Evolutionary conservation across 2,797 vertebrate species (phyloP).

Genomic region (Channa striata): DNA sequence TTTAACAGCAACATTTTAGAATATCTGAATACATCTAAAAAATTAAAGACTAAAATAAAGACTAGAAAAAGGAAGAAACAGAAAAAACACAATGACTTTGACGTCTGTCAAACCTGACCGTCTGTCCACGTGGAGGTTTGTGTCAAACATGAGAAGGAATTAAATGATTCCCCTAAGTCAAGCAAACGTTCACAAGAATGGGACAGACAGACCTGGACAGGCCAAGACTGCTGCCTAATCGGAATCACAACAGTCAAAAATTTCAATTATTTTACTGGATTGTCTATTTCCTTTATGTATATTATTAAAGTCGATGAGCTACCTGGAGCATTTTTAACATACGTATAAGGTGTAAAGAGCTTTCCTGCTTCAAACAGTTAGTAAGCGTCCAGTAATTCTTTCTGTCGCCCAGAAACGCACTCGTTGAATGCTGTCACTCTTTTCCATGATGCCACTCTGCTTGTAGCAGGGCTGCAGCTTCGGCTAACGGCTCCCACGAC

Average conservation of each 20-base stretch:
- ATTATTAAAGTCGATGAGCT: neutral
- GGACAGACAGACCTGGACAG: too few species aligned
- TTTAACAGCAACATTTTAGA: neutral
- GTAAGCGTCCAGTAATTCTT: slow-evolving; percentile 50
- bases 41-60: too few species aligned
- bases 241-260: too few species aligned
- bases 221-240: too few species aligned
- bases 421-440: slow-evolving; percentile 59
- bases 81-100: neutral
- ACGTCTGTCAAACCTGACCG: too few species aligned
- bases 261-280: neutral
- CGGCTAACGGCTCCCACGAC: slow-evolving; percentile 71
- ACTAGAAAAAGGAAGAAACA: neutral
- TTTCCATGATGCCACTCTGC: slow-evolving; percentile 75
- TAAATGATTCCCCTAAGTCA: too few species aligned
- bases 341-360: too few species aligned
- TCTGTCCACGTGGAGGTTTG: too few species aligned
- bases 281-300: neutral
- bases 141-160: too few species aligned
- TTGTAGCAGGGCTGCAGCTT: slow-evolving; percentile 42
- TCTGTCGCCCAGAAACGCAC: slow-evolving; percentile 62
- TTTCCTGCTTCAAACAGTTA: too few species aligned
- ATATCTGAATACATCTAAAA: too few species aligned
- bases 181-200: too few species aligned
- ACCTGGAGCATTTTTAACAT: slow-evolving; percentile 32